phyloP scores from a whole-genome alignment of 2,888 invertebrate species.

The Tipula confusa region DNA sequence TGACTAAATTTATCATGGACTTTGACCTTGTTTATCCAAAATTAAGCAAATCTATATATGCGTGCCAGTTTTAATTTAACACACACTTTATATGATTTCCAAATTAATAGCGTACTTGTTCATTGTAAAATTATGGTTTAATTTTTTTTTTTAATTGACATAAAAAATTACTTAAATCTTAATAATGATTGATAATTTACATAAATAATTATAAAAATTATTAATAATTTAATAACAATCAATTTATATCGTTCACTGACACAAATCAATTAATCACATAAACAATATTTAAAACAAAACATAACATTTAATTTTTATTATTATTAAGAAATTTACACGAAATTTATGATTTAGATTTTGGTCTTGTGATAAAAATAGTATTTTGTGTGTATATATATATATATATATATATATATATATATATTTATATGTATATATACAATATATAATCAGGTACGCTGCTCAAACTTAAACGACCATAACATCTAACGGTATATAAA shows the following conservation, averaged over 20 bases:
- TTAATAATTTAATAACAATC: slow-evolving; percentile 3
- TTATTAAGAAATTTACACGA: background rate
- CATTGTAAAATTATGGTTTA: background rate
- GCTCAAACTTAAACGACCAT: background rate
- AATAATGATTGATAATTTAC: slow-evolving; percentile 20
- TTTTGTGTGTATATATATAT: background rate
- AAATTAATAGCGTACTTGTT: background rate
- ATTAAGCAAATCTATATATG: background rate
- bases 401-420: background rate
- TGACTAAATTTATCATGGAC: background rate
- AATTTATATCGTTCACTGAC: background rate
- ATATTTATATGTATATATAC: background rate
- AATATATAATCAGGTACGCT: background rate
- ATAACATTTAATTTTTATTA: background rate
- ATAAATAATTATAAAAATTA: slow-evolving; percentile 7
- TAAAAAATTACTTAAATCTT: background rate
- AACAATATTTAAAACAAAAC: background rate
- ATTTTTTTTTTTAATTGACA: background rate
- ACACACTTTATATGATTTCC: background rate
- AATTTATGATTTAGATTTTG: background rate
- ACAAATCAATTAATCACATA: background rate
- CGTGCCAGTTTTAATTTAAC: background rate
- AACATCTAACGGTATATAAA: slow-evolving; percentile 12
- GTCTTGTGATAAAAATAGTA: background rate
- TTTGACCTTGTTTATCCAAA: background rate